Percentiles rank a stretch among this genome's conserved stretches.
Evolutionary conservation across 2,888 invertebrate species (phyloP).

Genomic region (Amblyteles armatorius): DNA sequence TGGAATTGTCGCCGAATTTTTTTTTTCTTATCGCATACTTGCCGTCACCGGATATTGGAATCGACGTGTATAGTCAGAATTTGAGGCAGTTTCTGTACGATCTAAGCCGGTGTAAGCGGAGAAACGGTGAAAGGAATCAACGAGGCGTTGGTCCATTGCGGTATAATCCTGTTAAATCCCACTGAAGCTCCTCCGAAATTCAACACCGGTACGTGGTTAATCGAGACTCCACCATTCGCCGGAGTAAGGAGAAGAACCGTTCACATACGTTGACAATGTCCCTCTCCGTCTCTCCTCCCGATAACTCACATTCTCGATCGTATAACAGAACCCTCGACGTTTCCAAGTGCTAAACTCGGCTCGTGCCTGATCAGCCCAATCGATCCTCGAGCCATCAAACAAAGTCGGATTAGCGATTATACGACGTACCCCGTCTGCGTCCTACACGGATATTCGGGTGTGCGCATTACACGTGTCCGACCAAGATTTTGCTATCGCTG

Average conservation of each 20-base stretch:
- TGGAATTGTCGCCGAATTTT: background rate
- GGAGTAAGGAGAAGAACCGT: background rate
- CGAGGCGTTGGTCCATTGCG: constrained; percentile 67
- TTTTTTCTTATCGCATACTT: background rate
- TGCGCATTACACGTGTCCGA: constrained; percentile 32
- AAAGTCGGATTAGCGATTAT: constrained; percentile 55
- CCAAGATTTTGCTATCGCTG: constrained; percentile 29
- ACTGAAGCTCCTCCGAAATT: constrained; percentile 32
- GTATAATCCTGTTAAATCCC: constrained; percentile 69
- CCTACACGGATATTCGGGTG: constrained; percentile 27
- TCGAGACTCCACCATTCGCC: constrained; percentile 25
- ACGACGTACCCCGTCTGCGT: constrained; percentile 8
- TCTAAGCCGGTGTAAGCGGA: constrained; percentile 30
- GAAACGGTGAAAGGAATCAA: constrained; percentile 59
- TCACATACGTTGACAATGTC: background rate
- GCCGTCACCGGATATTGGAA: background rate
- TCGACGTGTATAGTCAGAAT: constrained; percentile 2
- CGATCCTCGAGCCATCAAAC: constrained; percentile 33
- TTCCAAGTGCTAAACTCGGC: constrained; percentile 8
- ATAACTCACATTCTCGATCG: constrained; percentile 27
- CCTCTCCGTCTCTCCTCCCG: background rate
- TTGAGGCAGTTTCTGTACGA: constrained; percentile 28
- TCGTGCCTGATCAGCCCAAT: constrained; percentile 41
- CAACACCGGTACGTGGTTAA: constrained; percentile 40
- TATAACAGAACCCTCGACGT: constrained; percentile 10